These are phyloP conservation scores for Cossypha heuglini DNA, from an alignment of 2,797 vertebrate species.

Conservation along the genomic window DNA sequence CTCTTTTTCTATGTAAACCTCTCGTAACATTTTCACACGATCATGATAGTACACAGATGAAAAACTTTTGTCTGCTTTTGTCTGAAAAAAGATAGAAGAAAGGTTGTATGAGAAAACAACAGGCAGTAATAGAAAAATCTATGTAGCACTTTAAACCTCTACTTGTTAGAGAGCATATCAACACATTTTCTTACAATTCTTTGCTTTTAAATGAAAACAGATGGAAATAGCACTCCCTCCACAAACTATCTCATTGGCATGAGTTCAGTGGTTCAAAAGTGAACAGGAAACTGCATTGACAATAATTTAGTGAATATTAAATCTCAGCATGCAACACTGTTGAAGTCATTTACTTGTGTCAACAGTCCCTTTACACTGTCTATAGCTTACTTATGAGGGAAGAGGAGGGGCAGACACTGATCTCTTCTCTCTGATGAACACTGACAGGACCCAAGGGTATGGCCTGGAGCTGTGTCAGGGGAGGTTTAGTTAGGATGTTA, in stretches of 20 bases:
- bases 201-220: background rate
- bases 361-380: background rate
- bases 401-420: background rate
- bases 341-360: background rate
- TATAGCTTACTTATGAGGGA: background rate
- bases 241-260: background rate
- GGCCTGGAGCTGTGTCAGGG: background rate
- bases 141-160: background rate
- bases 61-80: slow-evolving; percentile 78
- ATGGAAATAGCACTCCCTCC: background rate
- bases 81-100: slow-evolving; percentile 69
- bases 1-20: slow-evolving; percentile 63
- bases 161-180: background rate
- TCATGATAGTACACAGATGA: slow-evolving; percentile 80
- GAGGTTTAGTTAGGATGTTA: background rate
- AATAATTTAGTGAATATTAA: background rate
- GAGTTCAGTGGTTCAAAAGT: background rate
- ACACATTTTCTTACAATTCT: background rate
- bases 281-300: background rate
- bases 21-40: slow-evolving; percentile 67
- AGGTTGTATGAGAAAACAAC: background rate
- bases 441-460: rapidly evolving
- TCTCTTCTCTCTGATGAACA: background rate
- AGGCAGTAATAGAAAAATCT: background rate
- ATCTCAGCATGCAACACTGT: background rate